phyloP scores from a whole-genome alignment of 2,888 invertebrate species.

The Fabriciana adippe region DNA sequence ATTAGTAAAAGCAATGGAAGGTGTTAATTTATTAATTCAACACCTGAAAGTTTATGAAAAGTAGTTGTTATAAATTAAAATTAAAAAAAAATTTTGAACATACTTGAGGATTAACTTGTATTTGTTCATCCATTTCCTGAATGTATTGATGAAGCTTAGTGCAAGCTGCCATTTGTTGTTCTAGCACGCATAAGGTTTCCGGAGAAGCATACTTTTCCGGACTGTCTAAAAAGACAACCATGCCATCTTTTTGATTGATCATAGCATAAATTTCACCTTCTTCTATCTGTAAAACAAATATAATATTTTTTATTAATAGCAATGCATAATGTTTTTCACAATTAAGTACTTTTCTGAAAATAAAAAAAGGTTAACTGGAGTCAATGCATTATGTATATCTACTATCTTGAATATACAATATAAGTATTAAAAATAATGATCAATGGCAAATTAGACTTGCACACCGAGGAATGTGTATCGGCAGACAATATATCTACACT shows the following conservation, averaged over 20 bases:
- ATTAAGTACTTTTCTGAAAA: too few relatives aligned
- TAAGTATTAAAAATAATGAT: too few relatives aligned
- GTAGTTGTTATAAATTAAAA: neutral
- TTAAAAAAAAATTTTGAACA: slow-evolving; percentile 12
- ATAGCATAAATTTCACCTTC: slow-evolving; percentile 98
- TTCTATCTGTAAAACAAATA: slow-evolving; percentile 88
- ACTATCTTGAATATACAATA: too few relatives aligned
- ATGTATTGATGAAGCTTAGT: slow-evolving; percentile 95
- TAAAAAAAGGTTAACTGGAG: too few relatives aligned
- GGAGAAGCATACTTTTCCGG: slow-evolving; percentile 97
- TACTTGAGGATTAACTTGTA: slow-evolving; percentile 93
- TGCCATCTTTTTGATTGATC: slow-evolving; percentile 98
- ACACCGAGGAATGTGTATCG: too few relatives aligned
- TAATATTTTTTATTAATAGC: too few relatives aligned
- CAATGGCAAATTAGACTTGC: too few relatives aligned
- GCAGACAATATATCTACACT: too few relatives aligned
- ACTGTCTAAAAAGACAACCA: slow-evolving; percentile 98
- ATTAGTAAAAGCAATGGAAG: too few relatives aligned
- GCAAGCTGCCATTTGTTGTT: slow-evolving; percentile 92
- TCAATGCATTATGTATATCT: too few relatives aligned
- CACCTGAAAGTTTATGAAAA: neutral
- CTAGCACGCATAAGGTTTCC: slow-evolving; percentile 91
- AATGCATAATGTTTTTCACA: too few relatives aligned
- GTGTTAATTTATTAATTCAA: neutral
- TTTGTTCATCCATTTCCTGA: slow-evolving; percentile 96